A percentile compares a stretch with the other conserved stretches of the same genome.
Conservation (phyloP, 2,797 vertebrate species). For the Artibeus lituratus region DNA sequence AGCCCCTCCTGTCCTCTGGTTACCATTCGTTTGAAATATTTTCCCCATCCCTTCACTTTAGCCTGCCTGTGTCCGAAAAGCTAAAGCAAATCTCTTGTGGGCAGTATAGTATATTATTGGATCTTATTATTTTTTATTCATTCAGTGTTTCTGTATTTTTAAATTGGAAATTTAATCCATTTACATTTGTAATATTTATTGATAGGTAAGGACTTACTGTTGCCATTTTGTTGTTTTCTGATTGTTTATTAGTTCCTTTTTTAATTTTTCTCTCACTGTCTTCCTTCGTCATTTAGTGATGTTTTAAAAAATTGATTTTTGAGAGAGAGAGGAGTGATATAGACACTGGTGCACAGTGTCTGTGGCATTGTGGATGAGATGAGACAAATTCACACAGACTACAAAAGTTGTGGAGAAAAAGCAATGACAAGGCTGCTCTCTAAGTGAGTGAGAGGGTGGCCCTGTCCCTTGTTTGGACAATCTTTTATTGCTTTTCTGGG, state of each 20-base stretch:
- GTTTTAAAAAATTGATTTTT: not conserved
- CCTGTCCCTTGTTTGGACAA: no score
- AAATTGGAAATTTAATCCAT: not conserved
- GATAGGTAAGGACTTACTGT: not conserved
- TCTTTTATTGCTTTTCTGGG: no score
- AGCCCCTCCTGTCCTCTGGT: no score
- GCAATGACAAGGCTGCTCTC: no score
- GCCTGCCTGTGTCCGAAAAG: not conserved
- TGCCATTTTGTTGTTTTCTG: not conserved
- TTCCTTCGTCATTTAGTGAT: not conserved
- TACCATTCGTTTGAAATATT: no score
- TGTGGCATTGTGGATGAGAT: no score
- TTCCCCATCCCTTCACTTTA: not conserved
- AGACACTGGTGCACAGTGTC: no score
- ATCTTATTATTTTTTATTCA: not conserved
- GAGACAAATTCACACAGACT: no score
- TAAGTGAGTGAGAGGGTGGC: no score
- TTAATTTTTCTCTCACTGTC: not conserved
- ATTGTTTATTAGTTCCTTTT: not conserved
- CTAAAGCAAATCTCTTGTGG: not conserved
- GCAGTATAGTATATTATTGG: not conserved
- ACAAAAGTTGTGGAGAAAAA: no score
- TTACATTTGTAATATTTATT: not conserved
- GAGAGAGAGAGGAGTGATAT: no score
- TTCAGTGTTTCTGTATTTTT: not conserved